Conservation (phyloP, 2,888 invertebrate species). For the Cataglyphis livida region DNA sequence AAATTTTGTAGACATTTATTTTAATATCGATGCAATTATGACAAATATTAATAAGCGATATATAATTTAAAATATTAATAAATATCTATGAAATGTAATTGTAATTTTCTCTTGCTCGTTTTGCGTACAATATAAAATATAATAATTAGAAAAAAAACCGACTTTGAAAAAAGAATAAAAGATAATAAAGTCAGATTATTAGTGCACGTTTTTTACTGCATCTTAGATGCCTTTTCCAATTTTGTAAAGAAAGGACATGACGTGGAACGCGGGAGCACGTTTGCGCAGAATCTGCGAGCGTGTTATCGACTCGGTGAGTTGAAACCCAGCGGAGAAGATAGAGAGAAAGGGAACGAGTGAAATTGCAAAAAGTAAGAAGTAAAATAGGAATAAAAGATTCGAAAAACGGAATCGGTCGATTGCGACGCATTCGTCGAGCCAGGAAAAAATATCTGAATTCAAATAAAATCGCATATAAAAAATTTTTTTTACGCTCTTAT, state of each 20-base stretch:
- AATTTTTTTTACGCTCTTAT: neutral
- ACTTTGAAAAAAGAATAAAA: constrained; percentile 18
- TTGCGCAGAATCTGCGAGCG: constrained; percentile 47
- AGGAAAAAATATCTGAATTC: constrained; percentile 2
- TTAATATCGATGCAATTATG: constrained; percentile 15
- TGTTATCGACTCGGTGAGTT: constrained; percentile 41
- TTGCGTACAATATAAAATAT: neutral
- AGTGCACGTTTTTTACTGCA: neutral
- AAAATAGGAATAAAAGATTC: neutral
- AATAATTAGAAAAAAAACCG: neutral
- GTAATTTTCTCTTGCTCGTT: constrained; percentile 8
- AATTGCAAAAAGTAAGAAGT: neutral
- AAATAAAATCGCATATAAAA: neutral
- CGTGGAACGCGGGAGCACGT: constrained; percentile 26
- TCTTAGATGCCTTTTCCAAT: constrained; percentile 3
- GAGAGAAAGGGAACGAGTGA: neutral
- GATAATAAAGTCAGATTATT: constrained; percentile 6
- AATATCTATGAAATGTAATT: neutral
- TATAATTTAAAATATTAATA: constrained; percentile 29
- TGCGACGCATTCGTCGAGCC: neutral
- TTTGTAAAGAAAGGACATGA: neutral
- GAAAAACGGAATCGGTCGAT: neutral
- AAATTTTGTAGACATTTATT: neutral
- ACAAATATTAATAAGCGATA: constrained; percentile 29
- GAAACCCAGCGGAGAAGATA: constrained; percentile 18